Evolutionary conservation across 2,113 vertebrate genomes (phyloP), one percentile per base, ranked within the genome.

Genomic region (Ivindomyrus marchei): DNA sequence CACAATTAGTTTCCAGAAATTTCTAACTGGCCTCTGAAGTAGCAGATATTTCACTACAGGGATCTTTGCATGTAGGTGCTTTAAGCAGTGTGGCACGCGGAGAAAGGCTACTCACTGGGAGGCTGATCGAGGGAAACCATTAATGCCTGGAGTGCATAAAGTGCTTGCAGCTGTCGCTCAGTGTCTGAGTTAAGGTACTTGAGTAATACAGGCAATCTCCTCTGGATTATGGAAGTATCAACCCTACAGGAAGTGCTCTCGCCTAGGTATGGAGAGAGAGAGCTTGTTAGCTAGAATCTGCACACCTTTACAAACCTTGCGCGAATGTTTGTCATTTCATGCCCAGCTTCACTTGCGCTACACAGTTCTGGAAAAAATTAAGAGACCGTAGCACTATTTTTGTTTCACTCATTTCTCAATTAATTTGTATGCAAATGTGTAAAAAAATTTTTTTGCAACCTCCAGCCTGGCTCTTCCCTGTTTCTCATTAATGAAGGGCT

Each of bases 121-220:
- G 98, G 98, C 92, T 99, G 98, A 95, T 99, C 98, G 92, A 99
- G 97, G 95, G 97, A 95, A 93, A 99, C 98, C 95, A 99, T 97
- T 93, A 99, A 97, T 91, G 97, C 97, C 95, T 99, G 98, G 96
- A 99, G 97, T 97, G 98, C 98, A 96, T 99, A 99, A 98, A 99
- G 98, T 97, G 98, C 98, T 98, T 99, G 98, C 94, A 99, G 97
- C 95, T 99, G 98, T 96, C 97, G 97, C 96, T 99, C 98, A 56
- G 98, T 98, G 94, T 99, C 98, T 87, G 97, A 98, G 96, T 99
- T 98, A 92, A 99, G 96, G 97, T 99, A 99, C 95, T 99, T 99
- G 93, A 99, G 97, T 95, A 99, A 96, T 94, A 99, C 97, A 77
- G 98, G 97, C 95, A 99, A 97, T 92, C 98, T 97, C 94, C 96